Evolutionary conservation across 2,888 invertebrate genomes (phyloP).

Genomic region (Torymus aiolomorphi): DNA sequence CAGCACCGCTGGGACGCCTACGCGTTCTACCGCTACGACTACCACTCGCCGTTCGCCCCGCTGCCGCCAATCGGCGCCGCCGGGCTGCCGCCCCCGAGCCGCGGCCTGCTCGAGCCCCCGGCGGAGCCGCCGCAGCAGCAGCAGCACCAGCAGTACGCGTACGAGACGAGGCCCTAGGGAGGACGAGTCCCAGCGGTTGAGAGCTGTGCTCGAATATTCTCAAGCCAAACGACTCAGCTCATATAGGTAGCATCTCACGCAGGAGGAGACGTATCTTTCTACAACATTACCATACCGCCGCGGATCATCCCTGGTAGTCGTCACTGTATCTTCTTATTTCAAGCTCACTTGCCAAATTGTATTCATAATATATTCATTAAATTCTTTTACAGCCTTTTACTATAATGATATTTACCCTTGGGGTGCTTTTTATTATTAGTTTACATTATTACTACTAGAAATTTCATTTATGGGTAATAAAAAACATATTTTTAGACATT

Average conservation of each 20-base stretch:
- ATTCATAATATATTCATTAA: too few relatives aligned
- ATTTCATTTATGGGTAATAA: too few relatives aligned
- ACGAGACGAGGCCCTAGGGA: slow-evolving; percentile 18
- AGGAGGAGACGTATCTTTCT: not conserved
- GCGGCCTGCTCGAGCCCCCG: not conserved
- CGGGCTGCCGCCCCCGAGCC: slow-evolving; percentile 13
- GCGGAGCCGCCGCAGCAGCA: slow-evolving; percentile 13
- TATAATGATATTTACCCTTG: too few relatives aligned
- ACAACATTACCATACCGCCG: not conserved
- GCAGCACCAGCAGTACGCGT: slow-evolving; percentile 18
- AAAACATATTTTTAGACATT: too few relatives aligned
- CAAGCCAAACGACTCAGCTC: too few relatives aligned
- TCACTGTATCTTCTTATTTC: too few relatives aligned
- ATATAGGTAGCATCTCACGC: too few relatives aligned
- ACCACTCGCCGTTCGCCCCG: slow-evolving; percentile 66
- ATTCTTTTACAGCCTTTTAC: too few relatives aligned
- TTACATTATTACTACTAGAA: too few relatives aligned
- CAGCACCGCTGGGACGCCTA: slow-evolving; percentile 71
- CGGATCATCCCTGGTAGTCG: not conserved
- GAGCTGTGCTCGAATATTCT: too few relatives aligned
- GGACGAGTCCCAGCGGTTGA: not conserved
- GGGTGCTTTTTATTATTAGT: too few relatives aligned
- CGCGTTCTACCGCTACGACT: slow-evolving; percentile 72
- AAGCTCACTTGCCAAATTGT: too few relatives aligned
- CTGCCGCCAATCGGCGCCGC: slow-evolving; percentile 61